Evolutionary conservation across 2,888 invertebrate species (phyloP).

Genomic region (Anagyrus pseudococci): DNA sequence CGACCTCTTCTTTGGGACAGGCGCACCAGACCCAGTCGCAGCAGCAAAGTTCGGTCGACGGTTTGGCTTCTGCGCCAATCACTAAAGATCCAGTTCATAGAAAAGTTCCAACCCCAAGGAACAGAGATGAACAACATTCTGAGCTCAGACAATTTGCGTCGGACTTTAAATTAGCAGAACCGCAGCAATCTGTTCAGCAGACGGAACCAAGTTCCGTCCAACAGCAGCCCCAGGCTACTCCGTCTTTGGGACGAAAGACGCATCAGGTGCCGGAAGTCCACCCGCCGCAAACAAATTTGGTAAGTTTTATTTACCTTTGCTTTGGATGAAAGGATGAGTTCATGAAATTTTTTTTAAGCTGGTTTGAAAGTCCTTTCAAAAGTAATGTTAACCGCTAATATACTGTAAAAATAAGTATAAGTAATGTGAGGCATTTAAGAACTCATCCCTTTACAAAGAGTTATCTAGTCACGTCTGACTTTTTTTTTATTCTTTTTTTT

Average conservation of each 20-base stretch:
- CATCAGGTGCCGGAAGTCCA: conserved; percentile 45
- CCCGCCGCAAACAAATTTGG: conserved; percentile 28
- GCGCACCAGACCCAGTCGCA: not conserved
- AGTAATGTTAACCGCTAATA: too few species aligned
- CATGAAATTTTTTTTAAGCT: conserved; percentile 14
- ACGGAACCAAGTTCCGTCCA: conserved; percentile 42
- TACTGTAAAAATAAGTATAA: too few species aligned
- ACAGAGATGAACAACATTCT: conserved; percentile 57
- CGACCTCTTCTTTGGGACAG: not conserved
- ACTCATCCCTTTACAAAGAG: too few species aligned
- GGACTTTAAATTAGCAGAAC: conserved; percentile 76
- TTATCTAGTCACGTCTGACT: too few species aligned
- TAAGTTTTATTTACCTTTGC: conserved; percentile 17
- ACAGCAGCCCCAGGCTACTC: conserved; percentile 39
- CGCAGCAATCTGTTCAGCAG: conserved; percentile 43
- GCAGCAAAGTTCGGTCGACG: conserved; percentile 13
- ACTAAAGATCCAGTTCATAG: conserved; percentile 31
- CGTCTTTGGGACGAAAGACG: conserved; percentile 31
- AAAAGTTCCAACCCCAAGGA: conserved; percentile 51
- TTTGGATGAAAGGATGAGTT: not conserved
- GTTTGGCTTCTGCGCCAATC: conserved; percentile 6
- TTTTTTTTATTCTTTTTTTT: conserved; percentile 27
- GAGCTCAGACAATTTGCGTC: conserved; percentile 81
- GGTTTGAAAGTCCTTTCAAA: too few species aligned
- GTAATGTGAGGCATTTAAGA: too few species aligned